Percentiles rank a stretch among this genome's conserved stretches.
These are phyloP conservation scores for Hyles lineata DNA, from an alignment of 2,888 invertebrate species.

Conservation along the genomic window DNA sequence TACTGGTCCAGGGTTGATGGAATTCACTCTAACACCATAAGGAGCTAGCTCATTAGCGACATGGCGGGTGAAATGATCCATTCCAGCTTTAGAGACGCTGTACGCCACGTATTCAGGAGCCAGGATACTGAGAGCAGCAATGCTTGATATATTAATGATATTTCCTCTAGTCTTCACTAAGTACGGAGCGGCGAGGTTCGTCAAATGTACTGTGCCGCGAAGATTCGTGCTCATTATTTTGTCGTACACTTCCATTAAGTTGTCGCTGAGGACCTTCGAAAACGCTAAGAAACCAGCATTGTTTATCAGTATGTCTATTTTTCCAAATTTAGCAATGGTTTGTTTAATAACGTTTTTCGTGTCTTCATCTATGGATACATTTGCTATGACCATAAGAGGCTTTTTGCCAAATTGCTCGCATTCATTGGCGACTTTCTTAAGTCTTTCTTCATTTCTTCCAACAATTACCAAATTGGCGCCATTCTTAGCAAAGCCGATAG, in stretches of 20 bases:
- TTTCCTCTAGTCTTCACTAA: conserved; percentile 31
- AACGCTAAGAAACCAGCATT: conserved; percentile 18
- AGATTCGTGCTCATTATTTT: conserved; percentile 28
- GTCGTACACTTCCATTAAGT: conserved; percentile 28
- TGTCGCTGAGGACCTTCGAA: background rate
- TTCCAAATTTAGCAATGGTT: conserved; percentile 7
- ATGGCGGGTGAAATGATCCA: conserved; percentile 24
- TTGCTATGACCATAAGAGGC: conserved; percentile 13
- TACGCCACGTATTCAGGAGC: conserved; percentile 16
- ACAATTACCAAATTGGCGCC: conserved; percentile 27
- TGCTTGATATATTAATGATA: conserved; percentile 29
- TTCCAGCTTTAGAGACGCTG: conserved; percentile 27
- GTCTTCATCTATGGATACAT: conserved; percentile 14
- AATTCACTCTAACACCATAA: conserved; percentile 30
- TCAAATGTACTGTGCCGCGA: conserved; percentile 18
- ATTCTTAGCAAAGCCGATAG: conserved; percentile 30
- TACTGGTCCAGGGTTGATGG: conserved; percentile 25
- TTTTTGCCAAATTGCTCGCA: background rate
- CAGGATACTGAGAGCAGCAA: background rate
- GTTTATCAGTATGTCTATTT: conserved; percentile 22
- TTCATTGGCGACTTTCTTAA: background rate
- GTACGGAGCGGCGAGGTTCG: conserved; percentile 22
- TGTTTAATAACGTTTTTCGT: background rate
- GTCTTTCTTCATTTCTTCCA: conserved; percentile 28
- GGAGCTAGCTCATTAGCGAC: conserved; percentile 28